Evolutionary conservation across 2,888 invertebrate genomes (phyloP).

Genomic region (Pecten maximus): DNA sequence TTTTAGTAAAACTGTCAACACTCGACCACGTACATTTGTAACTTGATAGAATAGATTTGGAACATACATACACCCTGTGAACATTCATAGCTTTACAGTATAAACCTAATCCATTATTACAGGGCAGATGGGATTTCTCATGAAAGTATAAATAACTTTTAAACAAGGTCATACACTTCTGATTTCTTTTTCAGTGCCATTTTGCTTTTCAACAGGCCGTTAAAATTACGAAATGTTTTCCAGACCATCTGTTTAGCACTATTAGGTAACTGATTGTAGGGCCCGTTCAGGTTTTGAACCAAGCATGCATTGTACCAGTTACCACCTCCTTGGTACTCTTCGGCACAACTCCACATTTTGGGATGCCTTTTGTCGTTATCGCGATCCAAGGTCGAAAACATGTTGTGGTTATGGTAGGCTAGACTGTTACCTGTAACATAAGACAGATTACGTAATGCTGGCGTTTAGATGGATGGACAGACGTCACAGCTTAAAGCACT

Average conservation of each 20-base stretch:
- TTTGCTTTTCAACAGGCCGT: neutral
- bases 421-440: neutral
- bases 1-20: no score
- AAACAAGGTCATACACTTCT: neutral
- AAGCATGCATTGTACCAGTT: neutral
- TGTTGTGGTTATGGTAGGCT: neutral
- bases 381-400: neutral
- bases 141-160: no score
- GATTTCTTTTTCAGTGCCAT: neutral
- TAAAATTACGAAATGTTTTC: slow-evolving; percentile 9
- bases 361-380: neutral
- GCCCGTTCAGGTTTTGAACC: neutral
- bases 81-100: no score
- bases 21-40: no score
- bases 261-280: neutral
- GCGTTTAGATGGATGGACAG: no score
- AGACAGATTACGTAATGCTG: neutral
- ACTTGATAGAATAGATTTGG: no score
- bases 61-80: no score
- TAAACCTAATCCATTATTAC: no score
- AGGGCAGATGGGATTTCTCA: no score
- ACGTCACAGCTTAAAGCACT: no score
- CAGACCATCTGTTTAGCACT: neutral
- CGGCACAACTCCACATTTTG: neutral
- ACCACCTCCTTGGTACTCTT: neutral